These are phyloP conservation scores for Tetanocera ferruginea DNA, from an alignment of 2,888 invertebrate genomes.

Conservation along the genomic window DNA sequence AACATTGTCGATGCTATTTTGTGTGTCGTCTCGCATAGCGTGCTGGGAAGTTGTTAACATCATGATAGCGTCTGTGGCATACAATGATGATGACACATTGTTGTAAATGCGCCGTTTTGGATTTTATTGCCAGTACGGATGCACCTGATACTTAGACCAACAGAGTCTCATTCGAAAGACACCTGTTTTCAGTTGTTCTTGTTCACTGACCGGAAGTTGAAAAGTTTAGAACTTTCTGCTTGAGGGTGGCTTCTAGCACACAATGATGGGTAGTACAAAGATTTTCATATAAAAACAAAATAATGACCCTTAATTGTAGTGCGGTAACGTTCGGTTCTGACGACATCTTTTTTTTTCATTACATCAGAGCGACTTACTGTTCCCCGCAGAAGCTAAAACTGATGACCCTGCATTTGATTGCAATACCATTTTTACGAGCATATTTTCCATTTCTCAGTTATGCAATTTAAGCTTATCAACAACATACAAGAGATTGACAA, in stretches of 20 bases:
- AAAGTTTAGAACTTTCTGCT: slow-evolving; percentile 60
- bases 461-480: too few relatives aligned
- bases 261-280: too few relatives aligned
- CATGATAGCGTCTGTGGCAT: not conserved
- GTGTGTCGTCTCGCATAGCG: slow-evolving; percentile 52
- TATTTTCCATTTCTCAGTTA: too few relatives aligned
- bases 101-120: not conserved
- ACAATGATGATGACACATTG: not conserved
- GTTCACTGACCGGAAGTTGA: slow-evolving; percentile 60
- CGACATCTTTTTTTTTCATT: not conserved
- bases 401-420: too few relatives aligned
- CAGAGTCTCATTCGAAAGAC: slow-evolving; percentile 27
- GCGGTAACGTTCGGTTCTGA: not conserved
- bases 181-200: slow-evolving; percentile 57
- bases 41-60: slow-evolving; percentile 48
- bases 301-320: not conserved
- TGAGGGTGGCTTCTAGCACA: not conserved
- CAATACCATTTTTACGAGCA: too few relatives aligned
- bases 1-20: slow-evolving; percentile 43
- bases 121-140: slow-evolving; percentile 35
- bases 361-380: not conserved
- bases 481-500: too few relatives aligned
- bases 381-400: too few relatives aligned
- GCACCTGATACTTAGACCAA: slow-evolving; percentile 54
- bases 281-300: too few relatives aligned